These are phyloP conservation scores for Popillia japonica DNA, from an alignment of 1,140 invertebrate species.

Conservation along the genomic window DNA sequence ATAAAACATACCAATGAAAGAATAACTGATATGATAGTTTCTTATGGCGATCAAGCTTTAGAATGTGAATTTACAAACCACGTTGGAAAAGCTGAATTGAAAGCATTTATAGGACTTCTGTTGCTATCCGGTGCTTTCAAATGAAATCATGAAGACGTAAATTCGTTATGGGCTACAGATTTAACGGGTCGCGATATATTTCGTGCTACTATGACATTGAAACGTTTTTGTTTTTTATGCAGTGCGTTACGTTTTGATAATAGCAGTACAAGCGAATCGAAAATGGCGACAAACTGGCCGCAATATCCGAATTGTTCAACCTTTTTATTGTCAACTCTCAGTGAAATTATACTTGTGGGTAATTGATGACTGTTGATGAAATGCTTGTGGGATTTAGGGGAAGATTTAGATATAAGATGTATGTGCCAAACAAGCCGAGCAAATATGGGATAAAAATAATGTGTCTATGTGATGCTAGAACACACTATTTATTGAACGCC, in stretches of 20 bases:
- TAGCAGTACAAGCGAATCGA: slow-evolving; percentile 46
- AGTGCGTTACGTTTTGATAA: slow-evolving; percentile 52
- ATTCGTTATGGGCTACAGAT: slow-evolving; percentile 1
- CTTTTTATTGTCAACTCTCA: too few species aligned
- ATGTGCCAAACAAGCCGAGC: too few species aligned
- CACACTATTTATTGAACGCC: too few species aligned
- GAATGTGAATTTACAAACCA: slow-evolving; percentile 1
- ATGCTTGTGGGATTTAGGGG: too few species aligned
- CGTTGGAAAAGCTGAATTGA: slow-evolving; percentile 7
- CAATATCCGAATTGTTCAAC: too few species aligned
- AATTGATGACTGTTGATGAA: too few species aligned
- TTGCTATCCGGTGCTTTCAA: slow-evolving; percentile 3
- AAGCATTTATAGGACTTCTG: neutral
- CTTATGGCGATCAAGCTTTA: neutral
- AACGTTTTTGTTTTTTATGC: slow-evolving; percentile 37
- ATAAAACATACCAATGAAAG: slow-evolving; percentile 4
- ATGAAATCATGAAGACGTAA: neutral
- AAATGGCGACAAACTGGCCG: too few species aligned
- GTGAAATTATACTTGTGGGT: too few species aligned
- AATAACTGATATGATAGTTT: neutral
- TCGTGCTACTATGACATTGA: slow-evolving; percentile 25
- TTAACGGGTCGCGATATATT: slow-evolving; percentile 35
- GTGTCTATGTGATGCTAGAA: too few species aligned
- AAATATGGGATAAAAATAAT: too few species aligned
- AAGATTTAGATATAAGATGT: too few species aligned